Conservation (phyloP, 2,113 vertebrate genomes). For the Gopherus evgoodei region DNA sequence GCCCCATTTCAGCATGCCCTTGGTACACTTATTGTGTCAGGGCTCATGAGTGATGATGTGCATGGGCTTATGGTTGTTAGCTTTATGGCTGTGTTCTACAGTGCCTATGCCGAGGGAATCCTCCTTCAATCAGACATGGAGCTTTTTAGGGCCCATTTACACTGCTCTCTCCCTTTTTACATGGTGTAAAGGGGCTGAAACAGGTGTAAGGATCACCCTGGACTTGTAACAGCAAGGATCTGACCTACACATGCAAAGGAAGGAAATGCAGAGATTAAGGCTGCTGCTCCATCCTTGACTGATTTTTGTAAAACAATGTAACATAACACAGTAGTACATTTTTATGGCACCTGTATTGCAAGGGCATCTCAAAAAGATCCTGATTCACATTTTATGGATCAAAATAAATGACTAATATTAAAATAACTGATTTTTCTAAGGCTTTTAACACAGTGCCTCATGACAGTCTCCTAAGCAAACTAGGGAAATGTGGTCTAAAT, state of each 20-base stretch:
- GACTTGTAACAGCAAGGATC: neutral
- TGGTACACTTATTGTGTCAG: neutral
- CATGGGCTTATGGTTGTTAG: neutral
- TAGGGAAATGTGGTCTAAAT: no score
- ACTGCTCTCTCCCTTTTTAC: no score
- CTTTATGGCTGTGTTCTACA: neutral
- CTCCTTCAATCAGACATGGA: neutral
- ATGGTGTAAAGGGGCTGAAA: neutral
- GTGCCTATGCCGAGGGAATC: neutral
- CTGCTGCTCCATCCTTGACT: neutral
- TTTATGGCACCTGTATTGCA: slow-evolving; percentile 2
- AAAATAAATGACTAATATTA: no score
- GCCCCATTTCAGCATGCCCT: neutral
- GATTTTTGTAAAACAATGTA: neutral
- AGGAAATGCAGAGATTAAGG: neutral
- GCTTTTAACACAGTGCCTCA: no score
- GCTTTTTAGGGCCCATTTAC: no score
- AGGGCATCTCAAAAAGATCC: neutral
- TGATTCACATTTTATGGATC: neutral
- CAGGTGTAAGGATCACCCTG: slow-evolving; percentile 21
- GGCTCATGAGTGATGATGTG: neutral
- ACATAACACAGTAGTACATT: neutral
- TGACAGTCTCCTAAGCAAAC: no score
- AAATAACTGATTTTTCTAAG: no score
- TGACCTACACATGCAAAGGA: neutral